phyloP scores from a whole-genome alignment of 2,113 vertebrate species.

The Spilogale gracilis region DNA sequence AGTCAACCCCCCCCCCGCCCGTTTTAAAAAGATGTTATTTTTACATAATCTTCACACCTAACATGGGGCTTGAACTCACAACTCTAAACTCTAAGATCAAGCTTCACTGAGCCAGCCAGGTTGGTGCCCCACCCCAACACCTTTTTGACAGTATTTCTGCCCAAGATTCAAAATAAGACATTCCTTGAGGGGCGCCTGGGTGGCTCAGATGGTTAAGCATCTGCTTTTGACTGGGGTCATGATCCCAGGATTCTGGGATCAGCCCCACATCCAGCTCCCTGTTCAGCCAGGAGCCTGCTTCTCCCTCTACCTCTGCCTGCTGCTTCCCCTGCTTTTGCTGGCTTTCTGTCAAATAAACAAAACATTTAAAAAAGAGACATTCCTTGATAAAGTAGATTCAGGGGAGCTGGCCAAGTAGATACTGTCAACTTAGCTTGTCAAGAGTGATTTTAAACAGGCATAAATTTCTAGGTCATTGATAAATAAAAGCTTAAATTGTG shows the following conservation, averaged over 20 bases:
- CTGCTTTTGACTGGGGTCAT: no score
- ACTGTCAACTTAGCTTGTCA: not conserved
- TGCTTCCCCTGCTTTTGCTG: no score
- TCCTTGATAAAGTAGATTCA: conserved; percentile 14
- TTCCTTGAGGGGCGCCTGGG: no score
- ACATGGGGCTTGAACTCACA: not conserved
- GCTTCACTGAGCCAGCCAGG: not conserved
- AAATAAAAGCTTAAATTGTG: conserved; percentile 31
- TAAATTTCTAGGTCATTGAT: conserved; percentile 44
- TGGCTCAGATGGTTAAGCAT: no score
- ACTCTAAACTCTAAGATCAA: not conserved
- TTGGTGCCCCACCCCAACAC: not conserved
- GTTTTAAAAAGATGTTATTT: not conserved
- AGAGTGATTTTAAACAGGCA: not conserved
- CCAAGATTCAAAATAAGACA: conserved; percentile 47
- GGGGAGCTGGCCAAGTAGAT: not conserved
- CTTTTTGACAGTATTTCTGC: conserved; percentile 59
- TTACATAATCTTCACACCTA: not conserved
- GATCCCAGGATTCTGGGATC: no score
- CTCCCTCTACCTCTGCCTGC: no score
- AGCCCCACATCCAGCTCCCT: no score
- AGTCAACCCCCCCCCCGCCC: not conserved
- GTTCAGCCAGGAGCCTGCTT: no score
- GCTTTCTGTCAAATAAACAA: no score
- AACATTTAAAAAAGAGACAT: not conserved